phyloP scores from a whole-genome alignment of 2,113 vertebrate genomes.

The Protobothrops mucrosquamatus region DNA sequence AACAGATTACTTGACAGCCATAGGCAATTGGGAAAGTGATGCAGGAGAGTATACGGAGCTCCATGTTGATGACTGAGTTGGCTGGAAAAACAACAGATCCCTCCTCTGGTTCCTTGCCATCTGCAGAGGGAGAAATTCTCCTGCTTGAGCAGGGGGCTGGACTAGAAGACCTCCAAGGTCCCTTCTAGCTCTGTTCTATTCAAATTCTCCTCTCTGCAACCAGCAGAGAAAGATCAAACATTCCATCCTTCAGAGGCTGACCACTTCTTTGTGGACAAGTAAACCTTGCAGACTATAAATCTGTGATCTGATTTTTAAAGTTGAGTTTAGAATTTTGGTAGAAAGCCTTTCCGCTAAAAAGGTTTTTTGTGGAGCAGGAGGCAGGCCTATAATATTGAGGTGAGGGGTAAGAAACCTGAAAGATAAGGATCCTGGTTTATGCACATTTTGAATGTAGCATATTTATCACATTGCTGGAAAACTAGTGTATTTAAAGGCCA shows the following conservation, averaged over 20 bases:
- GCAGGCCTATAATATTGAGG: rapidly evolving
- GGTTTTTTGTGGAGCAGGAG: background rate
- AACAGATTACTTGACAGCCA: background rate
- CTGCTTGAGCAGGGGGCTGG: too few relatives aligned
- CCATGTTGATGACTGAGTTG: background rate
- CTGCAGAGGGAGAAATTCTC: background rate
- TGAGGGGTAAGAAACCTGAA: background rate
- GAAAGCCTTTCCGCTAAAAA: background rate
- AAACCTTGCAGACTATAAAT: background rate
- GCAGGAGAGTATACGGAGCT: too few relatives aligned
- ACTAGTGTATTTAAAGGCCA: background rate
- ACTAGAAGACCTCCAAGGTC: too few relatives aligned
- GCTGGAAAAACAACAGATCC: background rate
- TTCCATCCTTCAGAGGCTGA: background rate
- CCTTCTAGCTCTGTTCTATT: too few relatives aligned
- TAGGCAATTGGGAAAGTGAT: background rate
- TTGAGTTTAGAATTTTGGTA: background rate
- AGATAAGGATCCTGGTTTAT: background rate
- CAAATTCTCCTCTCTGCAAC: too few relatives aligned
- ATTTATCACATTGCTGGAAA: background rate
- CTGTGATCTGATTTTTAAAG: background rate
- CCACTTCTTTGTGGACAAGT: background rate
- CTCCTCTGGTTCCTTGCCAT: background rate
- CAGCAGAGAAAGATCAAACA: background rate
- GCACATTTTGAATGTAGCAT: background rate